Conservation (phyloP, 2,797 vertebrate species). For the Kryptopterus vitreolus region DNA sequence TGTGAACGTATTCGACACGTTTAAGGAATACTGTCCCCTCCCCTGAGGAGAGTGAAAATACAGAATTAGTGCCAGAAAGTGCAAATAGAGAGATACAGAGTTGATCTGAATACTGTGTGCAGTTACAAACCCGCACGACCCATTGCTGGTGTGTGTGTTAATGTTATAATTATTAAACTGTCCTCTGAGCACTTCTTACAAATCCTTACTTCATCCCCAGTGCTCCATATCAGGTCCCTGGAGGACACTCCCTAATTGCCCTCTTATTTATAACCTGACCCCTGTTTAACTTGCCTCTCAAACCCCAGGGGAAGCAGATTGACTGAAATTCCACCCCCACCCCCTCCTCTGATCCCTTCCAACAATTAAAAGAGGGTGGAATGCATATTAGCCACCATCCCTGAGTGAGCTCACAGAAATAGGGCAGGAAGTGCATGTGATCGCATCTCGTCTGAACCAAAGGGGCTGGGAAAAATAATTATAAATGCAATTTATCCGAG, state of each 20-base stretch:
- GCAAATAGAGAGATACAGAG: conserved; percentile 16
- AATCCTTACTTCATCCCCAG: conserved; percentile 1
- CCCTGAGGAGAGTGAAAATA: neutral
- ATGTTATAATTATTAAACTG: neutral
- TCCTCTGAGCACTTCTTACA: neutral
- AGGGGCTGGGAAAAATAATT: neutral
- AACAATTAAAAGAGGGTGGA: conserved; percentile 54
- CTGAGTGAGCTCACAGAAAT: conserved; percentile 35
- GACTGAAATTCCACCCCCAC: conserved; percentile 41
- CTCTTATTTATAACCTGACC: conserved; percentile 16
- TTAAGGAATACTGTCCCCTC: neutral
- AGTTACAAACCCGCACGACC: neutral
- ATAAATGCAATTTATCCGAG: neutral
- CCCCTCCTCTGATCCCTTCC: conserved; percentile 28
- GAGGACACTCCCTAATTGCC: conserved; percentile 7
- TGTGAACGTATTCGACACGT: neutral
- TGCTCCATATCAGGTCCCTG: conserved; percentile 9
- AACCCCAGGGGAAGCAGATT: conserved; percentile 37
- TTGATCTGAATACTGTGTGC: neutral
- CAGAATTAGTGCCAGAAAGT: neutral
- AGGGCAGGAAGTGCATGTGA: conserved; percentile 47
- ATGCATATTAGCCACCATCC: conserved; percentile 48
- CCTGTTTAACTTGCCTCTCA: conserved; percentile 18
- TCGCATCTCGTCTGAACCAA: conserved; percentile 34
- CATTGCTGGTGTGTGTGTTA: too few relatives aligned